phyloP scores from a whole-genome alignment of 2,113 vertebrate genomes.

The Trogon surrucura region DNA sequence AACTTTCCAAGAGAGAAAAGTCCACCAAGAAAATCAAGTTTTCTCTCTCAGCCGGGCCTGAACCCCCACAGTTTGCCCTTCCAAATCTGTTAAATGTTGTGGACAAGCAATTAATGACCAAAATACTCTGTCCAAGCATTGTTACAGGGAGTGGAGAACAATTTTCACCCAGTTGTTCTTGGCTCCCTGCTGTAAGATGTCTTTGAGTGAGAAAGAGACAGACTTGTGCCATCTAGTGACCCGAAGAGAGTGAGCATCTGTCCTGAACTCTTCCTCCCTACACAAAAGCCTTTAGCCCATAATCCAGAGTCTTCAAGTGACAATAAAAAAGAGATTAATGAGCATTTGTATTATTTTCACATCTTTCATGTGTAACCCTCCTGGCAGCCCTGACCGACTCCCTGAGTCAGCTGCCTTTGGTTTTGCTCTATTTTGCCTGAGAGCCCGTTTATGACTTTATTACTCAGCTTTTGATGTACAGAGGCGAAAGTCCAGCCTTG shows the following conservation, averaged over 20 bases:
- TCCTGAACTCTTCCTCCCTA: not conserved
- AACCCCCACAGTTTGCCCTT: not conserved
- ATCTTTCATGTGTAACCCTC: not conserved
- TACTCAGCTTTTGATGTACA: not conserved
- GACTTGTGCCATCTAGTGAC: conserved; percentile 38
- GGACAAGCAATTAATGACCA: not conserved
- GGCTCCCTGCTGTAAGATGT: not conserved
- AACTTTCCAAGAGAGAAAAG: not conserved
- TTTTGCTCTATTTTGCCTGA: not conserved
- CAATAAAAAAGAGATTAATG: not conserved
- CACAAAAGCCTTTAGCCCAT: not conserved
- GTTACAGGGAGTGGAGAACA: not conserved
- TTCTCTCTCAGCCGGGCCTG: not conserved
- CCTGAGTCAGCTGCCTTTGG: not conserved
- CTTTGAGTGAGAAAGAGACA: not conserved
- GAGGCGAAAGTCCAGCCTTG: not conserved
- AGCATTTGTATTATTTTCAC: not conserved
- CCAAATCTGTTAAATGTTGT: not conserved
- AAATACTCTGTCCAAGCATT: not conserved
- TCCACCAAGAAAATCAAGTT: not conserved
- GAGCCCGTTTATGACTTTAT: not conserved
- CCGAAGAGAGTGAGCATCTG: not conserved
- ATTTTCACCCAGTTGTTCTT: not conserved
- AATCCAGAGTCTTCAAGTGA: not conserved
- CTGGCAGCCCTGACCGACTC: not conserved